Evolutionary conservation across 1,140 invertebrate species (phyloP), one percentile per base, ranked within the genome.

Genomic region (Drosophila tsacasi): DNA sequence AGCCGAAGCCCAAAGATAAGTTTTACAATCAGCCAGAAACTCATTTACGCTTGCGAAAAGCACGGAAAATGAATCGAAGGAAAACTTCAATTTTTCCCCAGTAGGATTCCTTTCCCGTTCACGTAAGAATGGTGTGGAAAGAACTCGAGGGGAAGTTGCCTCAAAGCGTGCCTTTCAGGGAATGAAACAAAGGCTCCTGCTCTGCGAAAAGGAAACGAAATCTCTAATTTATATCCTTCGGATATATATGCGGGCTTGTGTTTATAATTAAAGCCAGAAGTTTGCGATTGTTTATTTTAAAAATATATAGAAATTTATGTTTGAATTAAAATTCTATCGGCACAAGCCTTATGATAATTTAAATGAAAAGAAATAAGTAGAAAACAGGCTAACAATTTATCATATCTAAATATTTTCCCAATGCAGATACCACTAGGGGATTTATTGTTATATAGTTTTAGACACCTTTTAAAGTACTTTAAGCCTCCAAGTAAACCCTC

Each of bases 51-150:
- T 67, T 73, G 37, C 47, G 55, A 39, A 67, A 37, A 61, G 39
- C 63, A 37, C 37, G 13, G 65, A 76, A 55, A 76, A 54, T 74
- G 69, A 57, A 68, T 74, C 62, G 65, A 62, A 63, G 67, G 32
- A 80, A 76, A 80, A 83, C 83, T 86, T 80, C 66, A 80, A 80
- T 83, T 89, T 66, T 25, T 39, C 42, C 50, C 54, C 46, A 25
- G 8, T 46, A 60, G 64, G 52, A 76, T 79, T 47, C 80, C 60
- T 52, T 74, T 72, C 42, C 67, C 25, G 67, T 58, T 39, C 76
- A 79, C 64, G 69, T 66, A 75, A 66, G 52, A 80, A 73, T 62
- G 58, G 55, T 35, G 50, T 17, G 40, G 19, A 73, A 58, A 58
- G 63, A 82, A 79, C 75, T 62, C 59, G 46, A 61, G 52, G 66